Base-by-base conservation (phyloP, 2,113 vertebrate genomes). In the Indicator maculatus region DNA sequence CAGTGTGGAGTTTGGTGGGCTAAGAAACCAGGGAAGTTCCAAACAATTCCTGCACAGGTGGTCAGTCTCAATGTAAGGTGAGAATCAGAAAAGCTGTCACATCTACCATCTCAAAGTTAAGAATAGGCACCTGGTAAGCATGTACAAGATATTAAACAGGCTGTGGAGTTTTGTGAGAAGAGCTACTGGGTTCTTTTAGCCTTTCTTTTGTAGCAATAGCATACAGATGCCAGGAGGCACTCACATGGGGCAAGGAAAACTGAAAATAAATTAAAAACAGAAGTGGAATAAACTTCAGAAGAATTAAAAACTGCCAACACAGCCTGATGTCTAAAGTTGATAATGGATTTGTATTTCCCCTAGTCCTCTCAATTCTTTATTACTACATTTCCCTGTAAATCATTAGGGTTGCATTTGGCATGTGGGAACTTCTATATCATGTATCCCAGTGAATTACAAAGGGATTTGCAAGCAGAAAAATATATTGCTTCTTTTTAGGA, bases 211-310 rank as follows among this genome's bases (percentile, higher is more conserved):
- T 19, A 90, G 27, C 24, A 75, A 79, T 18, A 90, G 64, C 94
- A 95, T 95, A 95, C 93, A 95, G 88, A 77, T 85, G 66, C 24
- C 83, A 75, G 44, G 82, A 81, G 80, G 12, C 53, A 56, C 28
- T 83, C 45, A 59, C 4, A 6, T 75, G 71, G 52, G 77, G 86
- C 79, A 95, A 27, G 66, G 76, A 90, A 63, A 87, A 93, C 55
- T 66, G 89, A 89, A 97, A 91, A 83, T 77, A 96, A 97, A 97
- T 97, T 89, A 78, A 92, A 96, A 97, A 11, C 96, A 97, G 93
- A 96, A 94, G 85, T 83, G 75, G 50, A 97, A 90, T 73, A 93
- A 88, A 93, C 65, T 93, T 96, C 72, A 93, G 76, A 95, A 82
- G 97, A 92, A 93, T 88, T 94, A 97, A 93, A 64, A 93, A 55